Percentiles rank a stretch among this genome's conserved stretches.
Evolutionary conservation across 2,797 vertebrate species (phyloP).

Genomic region (Garrulus glandarius): DNA sequence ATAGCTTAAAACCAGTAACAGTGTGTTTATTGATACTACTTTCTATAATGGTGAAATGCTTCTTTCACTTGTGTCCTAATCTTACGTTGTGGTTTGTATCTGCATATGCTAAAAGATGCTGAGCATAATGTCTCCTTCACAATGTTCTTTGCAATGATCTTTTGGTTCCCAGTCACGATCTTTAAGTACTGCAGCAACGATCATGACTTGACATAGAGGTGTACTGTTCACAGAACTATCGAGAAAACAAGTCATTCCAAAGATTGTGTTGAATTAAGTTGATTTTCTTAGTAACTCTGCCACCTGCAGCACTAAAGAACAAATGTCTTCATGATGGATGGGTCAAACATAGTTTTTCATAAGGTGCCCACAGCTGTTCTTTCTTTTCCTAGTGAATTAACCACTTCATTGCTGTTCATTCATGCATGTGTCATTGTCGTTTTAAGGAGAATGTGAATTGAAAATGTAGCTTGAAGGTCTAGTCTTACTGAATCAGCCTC

Average conservation of each 20-base stretch:
- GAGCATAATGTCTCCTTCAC: not conserved
- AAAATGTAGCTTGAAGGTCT: constrained; percentile 55
- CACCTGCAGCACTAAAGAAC: constrained; percentile 58
- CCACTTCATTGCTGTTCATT: constrained; percentile 56
- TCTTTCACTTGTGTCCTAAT: not conserved
- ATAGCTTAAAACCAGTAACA: not conserved
- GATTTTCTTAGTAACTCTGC: constrained; percentile 59
- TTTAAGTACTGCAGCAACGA: not conserved
- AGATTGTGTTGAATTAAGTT: constrained; percentile 29
- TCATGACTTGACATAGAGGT: constrained; percentile 21
- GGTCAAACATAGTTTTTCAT: constrained; percentile 55
- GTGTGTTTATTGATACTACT: not conserved
- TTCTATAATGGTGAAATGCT: not conserved
- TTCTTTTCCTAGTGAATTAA: constrained; percentile 52
- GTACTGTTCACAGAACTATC: constrained; percentile 32
- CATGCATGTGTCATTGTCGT: constrained; percentile 44
- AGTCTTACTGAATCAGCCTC: constrained; percentile 38
- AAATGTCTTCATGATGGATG: constrained; percentile 54
- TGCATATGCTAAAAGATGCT: constrained; percentile 21
- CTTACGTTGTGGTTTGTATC: not conserved
- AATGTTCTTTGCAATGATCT: not conserved
- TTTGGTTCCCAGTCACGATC: constrained; percentile 8
- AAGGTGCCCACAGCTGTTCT: constrained; percentile 53
- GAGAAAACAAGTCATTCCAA: constrained; percentile 19
- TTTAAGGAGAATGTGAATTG: constrained; percentile 52